phyloP scores from a whole-genome alignment of 2,113 vertebrate species.

The Nothobranchius furzeri region DNA sequence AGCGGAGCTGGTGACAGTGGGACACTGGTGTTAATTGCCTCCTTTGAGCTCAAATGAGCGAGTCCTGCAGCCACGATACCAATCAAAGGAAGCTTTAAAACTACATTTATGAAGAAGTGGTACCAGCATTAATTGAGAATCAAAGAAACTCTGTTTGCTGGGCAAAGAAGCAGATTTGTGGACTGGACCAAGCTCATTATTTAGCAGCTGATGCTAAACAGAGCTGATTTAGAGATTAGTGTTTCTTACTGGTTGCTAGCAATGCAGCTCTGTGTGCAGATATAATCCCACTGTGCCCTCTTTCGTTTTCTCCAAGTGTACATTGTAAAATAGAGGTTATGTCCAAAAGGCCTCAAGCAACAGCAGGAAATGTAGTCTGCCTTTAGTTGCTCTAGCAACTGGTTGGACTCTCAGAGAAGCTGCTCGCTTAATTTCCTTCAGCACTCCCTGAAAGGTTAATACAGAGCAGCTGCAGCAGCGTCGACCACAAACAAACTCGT shows the following conservation, averaged over 20 bases:
- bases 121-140: neutral
- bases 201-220: slow-evolving; percentile 1
- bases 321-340: slow-evolving; percentile 41
- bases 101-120: slow-evolving; percentile 13
- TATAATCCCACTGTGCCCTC: slow-evolving; percentile 26
- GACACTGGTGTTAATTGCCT: neutral
- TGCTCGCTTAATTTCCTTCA: slow-evolving; percentile 47
- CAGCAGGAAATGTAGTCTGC: slow-evolving; percentile 51
- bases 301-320: slow-evolving; percentile 35
- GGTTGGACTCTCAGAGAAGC: slow-evolving; percentile 44
- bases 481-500: slow-evolving; percentile 39
- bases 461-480: slow-evolving; percentile 33
- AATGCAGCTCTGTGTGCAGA: neutral
- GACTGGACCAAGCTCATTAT: neutral
- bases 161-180: slow-evolving; percentile 3
- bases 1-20: neutral
- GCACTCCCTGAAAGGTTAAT: slow-evolving; percentile 41
- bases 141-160: neutral
- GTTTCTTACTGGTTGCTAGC: neutral
- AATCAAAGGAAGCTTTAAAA: neutral
- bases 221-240: neutral
- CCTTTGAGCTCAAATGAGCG: neutral
- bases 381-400: slow-evolving; percentile 69
- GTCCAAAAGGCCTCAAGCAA: slow-evolving; percentile 51
- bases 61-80: neutral